Evolutionary conservation across 2,888 invertebrate species (phyloP).

Genomic region (Troides oblongomaculatus): DNA sequence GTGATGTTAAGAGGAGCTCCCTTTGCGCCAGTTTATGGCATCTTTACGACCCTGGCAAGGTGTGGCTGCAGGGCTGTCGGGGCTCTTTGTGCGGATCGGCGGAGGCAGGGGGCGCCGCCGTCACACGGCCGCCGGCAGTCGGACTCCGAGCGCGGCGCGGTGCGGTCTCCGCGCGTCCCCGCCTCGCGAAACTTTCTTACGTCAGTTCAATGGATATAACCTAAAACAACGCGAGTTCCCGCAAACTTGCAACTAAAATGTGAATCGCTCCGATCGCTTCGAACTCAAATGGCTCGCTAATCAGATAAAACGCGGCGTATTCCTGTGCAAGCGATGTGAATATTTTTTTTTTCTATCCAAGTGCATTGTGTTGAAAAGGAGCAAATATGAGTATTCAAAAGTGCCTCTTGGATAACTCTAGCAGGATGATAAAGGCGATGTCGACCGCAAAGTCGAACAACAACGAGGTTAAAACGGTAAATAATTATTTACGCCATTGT

Average conservation of each 20-base stretch:
- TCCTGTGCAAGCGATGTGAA: slow-evolving; percentile 64
- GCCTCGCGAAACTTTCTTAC: slow-evolving; percentile 72
- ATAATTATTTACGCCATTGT: slow-evolving; percentile 36
- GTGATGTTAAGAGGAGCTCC: slow-evolving; percentile 11
- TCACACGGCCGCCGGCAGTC: slow-evolving; percentile 45
- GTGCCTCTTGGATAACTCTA: slow-evolving; percentile 77
- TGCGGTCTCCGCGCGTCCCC: slow-evolving; percentile 46
- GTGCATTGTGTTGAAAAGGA: slow-evolving; percentile 57
- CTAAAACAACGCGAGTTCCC: slow-evolving; percentile 61
- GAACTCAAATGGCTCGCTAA: slow-evolving; percentile 50
- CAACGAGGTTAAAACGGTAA: slow-evolving; percentile 72
- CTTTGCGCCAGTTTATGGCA: slow-evolving; percentile 19
- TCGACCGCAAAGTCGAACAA: slow-evolving; percentile 68
- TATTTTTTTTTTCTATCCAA: slow-evolving; percentile 34
- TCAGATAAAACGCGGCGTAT: slow-evolving; percentile 50
- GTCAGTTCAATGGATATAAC: slow-evolving; percentile 80
- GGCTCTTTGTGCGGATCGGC: slow-evolving; percentile 43
- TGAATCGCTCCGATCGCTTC: slow-evolving; percentile 50
- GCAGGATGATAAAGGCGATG: slow-evolving; percentile 78
- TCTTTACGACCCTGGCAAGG: slow-evolving; percentile 41
- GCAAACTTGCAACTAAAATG: slow-evolving; percentile 53
- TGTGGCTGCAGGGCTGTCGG: slow-evolving; percentile 44
- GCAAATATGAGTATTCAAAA: slow-evolving; percentile 76
- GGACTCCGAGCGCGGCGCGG: slow-evolving; percentile 44
- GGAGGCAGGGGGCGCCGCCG: slow-evolving; percentile 49